A percentile compares a stretch with the other conserved stretches of the same genome.
Conservation (phyloP, 1,140 invertebrate species). For the Dolichoris vasculosae region DNA sequence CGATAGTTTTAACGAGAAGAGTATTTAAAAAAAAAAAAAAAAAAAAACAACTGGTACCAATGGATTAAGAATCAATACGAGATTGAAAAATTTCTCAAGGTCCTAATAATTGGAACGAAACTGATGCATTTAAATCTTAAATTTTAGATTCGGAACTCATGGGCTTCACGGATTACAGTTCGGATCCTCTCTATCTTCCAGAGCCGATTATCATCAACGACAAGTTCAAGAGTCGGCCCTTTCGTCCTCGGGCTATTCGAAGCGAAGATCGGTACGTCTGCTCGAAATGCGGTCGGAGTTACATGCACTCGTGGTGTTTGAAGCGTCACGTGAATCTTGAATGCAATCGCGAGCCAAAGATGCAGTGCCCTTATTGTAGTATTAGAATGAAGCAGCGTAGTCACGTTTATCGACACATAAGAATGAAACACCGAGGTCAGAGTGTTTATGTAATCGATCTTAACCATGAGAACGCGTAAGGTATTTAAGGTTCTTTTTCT, state of each 20-base stretch:
- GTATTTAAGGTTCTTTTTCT: conserved; percentile 29
- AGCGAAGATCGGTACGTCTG: conserved; percentile 57
- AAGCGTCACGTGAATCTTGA: conserved; percentile 66
- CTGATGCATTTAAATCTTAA: background rate
- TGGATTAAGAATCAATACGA: background rate
- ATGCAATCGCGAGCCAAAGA: conserved; percentile 64
- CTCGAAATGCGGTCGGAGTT: conserved; percentile 67
- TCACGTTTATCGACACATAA: conserved; percentile 83
- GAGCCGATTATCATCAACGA: background rate
- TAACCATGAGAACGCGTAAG: background rate
- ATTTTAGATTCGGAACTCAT: background rate
- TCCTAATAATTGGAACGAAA: too few species aligned
- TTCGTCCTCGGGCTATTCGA: background rate
- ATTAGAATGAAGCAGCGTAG: conserved; percentile 69
- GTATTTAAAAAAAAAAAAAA: too few species aligned
- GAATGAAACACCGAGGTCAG: conserved; percentile 21
- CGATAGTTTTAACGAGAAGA: background rate
- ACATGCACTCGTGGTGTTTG: conserved; percentile 68
- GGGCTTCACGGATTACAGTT: background rate
- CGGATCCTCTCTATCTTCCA: background rate
- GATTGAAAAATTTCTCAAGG: background rate
- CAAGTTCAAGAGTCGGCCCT: background rate
- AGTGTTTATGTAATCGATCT: conserved; percentile 25
- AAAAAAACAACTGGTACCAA: background rate
- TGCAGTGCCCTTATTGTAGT: conserved; percentile 66